phyloP scores from a whole-genome alignment of 2,888 invertebrate species.

The Teleiodes luculella region DNA sequence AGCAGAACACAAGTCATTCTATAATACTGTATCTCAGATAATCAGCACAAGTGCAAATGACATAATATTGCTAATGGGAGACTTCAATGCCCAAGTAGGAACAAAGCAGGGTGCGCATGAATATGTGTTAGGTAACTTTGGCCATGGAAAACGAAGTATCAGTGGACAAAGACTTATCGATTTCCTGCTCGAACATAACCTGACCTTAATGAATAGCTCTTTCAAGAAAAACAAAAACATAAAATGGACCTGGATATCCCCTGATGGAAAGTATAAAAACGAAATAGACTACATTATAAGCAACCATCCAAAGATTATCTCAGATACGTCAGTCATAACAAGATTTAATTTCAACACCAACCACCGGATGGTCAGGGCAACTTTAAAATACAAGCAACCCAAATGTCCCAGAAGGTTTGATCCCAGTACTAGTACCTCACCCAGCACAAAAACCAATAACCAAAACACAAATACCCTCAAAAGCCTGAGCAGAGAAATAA shows the following conservation, averaged over 20 bases:
- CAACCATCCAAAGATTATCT: conserved; percentile 12
- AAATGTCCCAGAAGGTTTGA: too few relatives aligned
- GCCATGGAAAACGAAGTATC: conserved; percentile 17
- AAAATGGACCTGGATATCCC: conserved; percentile 22
- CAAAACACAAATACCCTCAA: conserved; percentile 5
- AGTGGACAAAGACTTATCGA: conserved; percentile 16
- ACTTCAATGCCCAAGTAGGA: conserved; percentile 15
- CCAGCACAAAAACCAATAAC: background rate
- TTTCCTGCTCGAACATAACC: conserved; percentile 17
- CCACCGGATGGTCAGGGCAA: conserved; percentile 16
- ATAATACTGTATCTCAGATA: too few relatives aligned
- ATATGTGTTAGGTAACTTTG: conserved; percentile 8
- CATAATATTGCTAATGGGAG: background rate
- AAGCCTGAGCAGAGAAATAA: background rate
- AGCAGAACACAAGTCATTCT: too few relatives aligned
- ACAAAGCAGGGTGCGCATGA: conserved; percentile 8
- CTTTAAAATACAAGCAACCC: background rate
- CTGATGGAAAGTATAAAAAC: background rate
- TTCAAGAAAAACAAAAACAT: conserved; percentile 15
- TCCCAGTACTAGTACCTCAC: too few relatives aligned
- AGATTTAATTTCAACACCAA: conserved; percentile 18
- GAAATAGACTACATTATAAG: conserved; percentile 1
- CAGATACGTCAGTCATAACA: conserved; percentile 13
- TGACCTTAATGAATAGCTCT: conserved; percentile 10
- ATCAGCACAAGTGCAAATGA: too few relatives aligned